Percentiles rank a stretch among this genome's conserved stretches.
phyloP scores from a whole-genome alignment of 2,888 invertebrate genomes.

The Anticlea derivata region DNA sequence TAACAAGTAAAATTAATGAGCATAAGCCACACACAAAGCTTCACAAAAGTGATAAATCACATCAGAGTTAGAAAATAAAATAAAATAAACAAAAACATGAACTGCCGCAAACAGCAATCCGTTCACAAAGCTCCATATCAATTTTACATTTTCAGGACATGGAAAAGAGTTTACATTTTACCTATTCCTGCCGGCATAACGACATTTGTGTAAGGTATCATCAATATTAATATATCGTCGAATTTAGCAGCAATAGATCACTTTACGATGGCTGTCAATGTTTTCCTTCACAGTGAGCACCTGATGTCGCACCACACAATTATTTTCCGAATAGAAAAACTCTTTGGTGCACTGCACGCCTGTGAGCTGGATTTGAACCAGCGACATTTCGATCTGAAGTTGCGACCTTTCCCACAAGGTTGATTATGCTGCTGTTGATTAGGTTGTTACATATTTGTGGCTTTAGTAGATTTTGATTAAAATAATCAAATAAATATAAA shows the following conservation, averaged over 20 bases:
- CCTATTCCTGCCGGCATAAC: not conserved
- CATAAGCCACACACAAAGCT: not conserved
- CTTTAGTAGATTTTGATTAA: too few species aligned
- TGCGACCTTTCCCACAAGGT: too few species aligned
- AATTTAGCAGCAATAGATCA: not conserved
- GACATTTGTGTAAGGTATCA: constrained; percentile 4
- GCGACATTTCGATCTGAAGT: too few species aligned
- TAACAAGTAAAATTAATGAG: too few species aligned
- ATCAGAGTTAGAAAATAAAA: not conserved
- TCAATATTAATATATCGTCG: constrained; percentile 1
- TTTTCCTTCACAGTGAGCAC: too few species aligned
- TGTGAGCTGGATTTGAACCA: too few species aligned
- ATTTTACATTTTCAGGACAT: constrained; percentile 12
- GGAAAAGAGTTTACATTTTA: constrained; percentile 2
- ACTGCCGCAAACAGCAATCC: not conserved
- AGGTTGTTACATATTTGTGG: too few species aligned
- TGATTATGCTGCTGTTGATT: too few species aligned
- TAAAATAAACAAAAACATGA: not conserved
- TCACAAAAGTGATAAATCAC: not conserved
- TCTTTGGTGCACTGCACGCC: too few species aligned
- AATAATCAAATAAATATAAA: too few species aligned
- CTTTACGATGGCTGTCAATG: not conserved
- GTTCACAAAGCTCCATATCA: constrained; percentile 6
- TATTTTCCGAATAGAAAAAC: too few species aligned
- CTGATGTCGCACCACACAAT: too few species aligned